phyloP scores from a whole-genome alignment of 1,140 invertebrate genomes.

The Drosophila littoralis region DNA sequence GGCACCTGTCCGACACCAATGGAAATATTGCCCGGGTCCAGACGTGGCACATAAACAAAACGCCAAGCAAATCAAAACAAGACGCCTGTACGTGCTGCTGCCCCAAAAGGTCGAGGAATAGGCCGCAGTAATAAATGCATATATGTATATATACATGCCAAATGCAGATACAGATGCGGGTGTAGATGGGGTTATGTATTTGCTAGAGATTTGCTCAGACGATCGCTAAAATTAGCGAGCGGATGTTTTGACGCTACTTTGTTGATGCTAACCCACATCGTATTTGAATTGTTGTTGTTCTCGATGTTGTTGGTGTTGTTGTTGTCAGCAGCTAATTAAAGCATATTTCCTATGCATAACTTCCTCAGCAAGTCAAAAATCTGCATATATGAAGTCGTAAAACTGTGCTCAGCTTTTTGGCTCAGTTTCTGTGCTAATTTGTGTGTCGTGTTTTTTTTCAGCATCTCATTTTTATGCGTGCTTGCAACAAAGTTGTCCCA shows the following conservation, averaged over 20 bases:
- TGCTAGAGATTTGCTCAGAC: slow-evolving; percentile 30
- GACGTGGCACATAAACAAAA: slow-evolving; percentile 42
- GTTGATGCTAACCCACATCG: slow-evolving; percentile 68
- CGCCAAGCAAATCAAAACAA: slow-evolving; percentile 44
- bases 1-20: slow-evolving; percentile 26
- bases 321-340: slow-evolving; percentile 82
- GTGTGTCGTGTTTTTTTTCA: slow-evolving; percentile 42
- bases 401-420: slow-evolving; percentile 51
- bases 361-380: slow-evolving; percentile 61
- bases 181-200: neutral
- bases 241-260: slow-evolving; percentile 71
- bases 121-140: neutral
- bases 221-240: slow-evolving; percentile 63
- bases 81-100: slow-evolving; percentile 30
- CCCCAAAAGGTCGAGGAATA: slow-evolving; percentile 38
- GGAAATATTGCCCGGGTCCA: neutral
- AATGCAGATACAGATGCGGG: slow-evolving; percentile 5
- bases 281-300: slow-evolving; percentile 18
- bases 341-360: slow-evolving; percentile 76
- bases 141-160: neutral
- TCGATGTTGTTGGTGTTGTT: slow-evolving; percentile 30
- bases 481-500: slow-evolving; percentile 67
- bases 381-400: slow-evolving; percentile 67
- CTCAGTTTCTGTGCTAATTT: slow-evolving; percentile 62
- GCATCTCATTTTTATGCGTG: slow-evolving; percentile 59